phyloP scores from a whole-genome alignment of 1,140 invertebrate species.

The Neodiprion pinetum region DNA sequence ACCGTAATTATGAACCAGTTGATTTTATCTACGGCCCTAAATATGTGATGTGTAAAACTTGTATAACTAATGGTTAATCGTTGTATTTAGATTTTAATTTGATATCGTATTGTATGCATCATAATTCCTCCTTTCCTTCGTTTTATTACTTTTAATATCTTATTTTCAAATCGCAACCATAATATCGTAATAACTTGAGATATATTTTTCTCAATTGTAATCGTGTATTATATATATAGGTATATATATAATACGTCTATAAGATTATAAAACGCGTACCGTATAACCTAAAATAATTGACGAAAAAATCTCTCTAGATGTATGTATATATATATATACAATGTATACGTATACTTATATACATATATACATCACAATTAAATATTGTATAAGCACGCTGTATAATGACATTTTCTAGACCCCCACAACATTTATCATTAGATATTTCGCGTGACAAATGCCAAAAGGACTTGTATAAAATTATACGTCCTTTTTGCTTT shows the following conservation, averaged over 20 bases:
- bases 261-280: background rate
- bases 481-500: too few species aligned
- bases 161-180: conserved; percentile 7
- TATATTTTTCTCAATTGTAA: conserved; percentile 9
- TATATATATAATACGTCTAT: background rate
- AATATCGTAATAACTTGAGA: conserved; percentile 10
- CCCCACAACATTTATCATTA: background rate
- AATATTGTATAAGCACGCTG: background rate
- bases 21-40: conserved; percentile 6
- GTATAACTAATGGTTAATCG: conserved; percentile 5
- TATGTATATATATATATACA: conserved; percentile 31
- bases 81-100: conserved; percentile 14
- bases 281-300: background rate
- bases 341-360: conserved; percentile 24
- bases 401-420: background rate
- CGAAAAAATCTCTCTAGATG: conserved; percentile 36
- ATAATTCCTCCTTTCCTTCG: conserved; percentile 13
- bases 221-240: conserved; percentile 6
- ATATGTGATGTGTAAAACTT: background rate
- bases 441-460: too few species aligned
- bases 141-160: conserved; percentile 5
- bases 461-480: too few species aligned
- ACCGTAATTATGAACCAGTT: background rate
- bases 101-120: conserved; percentile 10
- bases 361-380: background rate